Evolutionary conservation across 2,113 vertebrate genomes (phyloP).

Genomic region (Hippocampus mohnikei): DNA sequence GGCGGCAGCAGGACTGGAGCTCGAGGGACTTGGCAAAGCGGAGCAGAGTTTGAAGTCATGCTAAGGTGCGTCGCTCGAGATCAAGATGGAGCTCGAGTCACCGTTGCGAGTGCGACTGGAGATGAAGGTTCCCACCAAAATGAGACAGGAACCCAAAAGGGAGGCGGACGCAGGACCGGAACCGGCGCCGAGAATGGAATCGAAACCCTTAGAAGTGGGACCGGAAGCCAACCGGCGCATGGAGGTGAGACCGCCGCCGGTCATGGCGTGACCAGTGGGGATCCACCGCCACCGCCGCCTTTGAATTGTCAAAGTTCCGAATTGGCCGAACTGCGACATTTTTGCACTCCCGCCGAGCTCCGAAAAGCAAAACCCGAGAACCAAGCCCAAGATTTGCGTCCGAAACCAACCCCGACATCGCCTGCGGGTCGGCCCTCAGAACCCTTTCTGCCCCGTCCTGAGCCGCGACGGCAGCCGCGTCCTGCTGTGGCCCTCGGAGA

Average conservation of each 20-base stretch:
- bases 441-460: constrained; percentile 54
- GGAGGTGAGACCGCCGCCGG: constrained; percentile 27
- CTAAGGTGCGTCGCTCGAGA: neutral
- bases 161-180: neutral
- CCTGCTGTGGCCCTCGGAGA: constrained; percentile 65
- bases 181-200: neutral
- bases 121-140: neutral
- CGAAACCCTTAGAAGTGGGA: neutral
- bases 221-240: neutral
- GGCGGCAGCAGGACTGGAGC: neutral
- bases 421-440: constrained; percentile 37
- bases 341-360: neutral
- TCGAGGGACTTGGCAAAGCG: neutral
- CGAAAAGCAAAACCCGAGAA: neutral
- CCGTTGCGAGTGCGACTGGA: neutral
- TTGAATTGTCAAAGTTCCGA: neutral
- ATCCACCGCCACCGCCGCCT: constrained; percentile 3
- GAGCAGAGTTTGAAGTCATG: neutral
- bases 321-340: neutral
- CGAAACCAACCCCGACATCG: neutral
- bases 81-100: neutral
- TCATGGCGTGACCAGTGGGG: constrained; percentile 28
- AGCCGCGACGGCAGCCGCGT: constrained; percentile 55
- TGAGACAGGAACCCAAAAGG: neutral
- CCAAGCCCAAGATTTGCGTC: constrained; percentile 5